Conservation (phyloP, 1,140 invertebrate genomes). For the Microvelia longipes region DNA sequence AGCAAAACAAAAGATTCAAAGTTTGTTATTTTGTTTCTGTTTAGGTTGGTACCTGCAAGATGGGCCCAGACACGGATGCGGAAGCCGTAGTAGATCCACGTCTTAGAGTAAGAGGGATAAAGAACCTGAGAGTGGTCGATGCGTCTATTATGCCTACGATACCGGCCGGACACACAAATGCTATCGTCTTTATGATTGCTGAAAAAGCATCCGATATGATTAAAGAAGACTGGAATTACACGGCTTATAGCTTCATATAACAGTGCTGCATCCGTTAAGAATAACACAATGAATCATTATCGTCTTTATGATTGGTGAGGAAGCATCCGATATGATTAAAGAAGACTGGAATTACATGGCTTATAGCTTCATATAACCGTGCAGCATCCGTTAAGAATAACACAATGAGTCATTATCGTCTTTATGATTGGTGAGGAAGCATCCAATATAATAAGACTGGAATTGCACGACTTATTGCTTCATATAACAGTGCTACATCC, state of each 20-base stretch:
- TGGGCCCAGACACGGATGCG: constrained; percentile 28
- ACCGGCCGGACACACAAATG: constrained; percentile 34
- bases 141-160: constrained; percentile 36
- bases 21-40: too few species aligned
- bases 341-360: constrained; percentile 25
- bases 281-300: too few species aligned
- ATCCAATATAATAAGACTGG: constrained; percentile 35
- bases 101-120: constrained; percentile 19
- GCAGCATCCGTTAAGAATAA: too few species aligned
- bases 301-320: constrained; percentile 39
- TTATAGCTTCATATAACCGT: too few species aligned
- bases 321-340: constrained; percentile 36
- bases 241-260: too few species aligned
- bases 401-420: too few species aligned
- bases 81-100: constrained; percentile 26
- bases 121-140: constrained; percentile 19
- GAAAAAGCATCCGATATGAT: constrained; percentile 39
- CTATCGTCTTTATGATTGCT: constrained; percentile 38
- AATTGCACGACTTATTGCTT: not conserved
- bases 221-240: constrained; percentile 27
- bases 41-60: constrained; percentile 33
- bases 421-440: constrained; percentile 42
- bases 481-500: too few species aligned
- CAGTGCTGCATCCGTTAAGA: too few species aligned
- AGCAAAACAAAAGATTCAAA: too few species aligned